A percentile compares a stretch with the other conserved stretches of the same genome.
Conservation (phyloP, 2,888 invertebrate species). For the Matsumyia berberina region DNA sequence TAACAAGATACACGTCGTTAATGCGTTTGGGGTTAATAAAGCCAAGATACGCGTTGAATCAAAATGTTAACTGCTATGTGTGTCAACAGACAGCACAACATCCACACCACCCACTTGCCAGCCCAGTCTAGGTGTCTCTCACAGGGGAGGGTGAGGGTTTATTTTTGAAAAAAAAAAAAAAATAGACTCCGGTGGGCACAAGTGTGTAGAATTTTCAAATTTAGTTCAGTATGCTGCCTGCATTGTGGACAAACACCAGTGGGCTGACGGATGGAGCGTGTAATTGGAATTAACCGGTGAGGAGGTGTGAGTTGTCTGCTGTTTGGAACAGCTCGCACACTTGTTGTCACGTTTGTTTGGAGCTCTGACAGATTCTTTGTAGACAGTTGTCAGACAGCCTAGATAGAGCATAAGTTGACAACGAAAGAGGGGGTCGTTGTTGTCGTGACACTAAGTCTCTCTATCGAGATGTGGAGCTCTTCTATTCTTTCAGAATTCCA, state of each 20-base stretch:
- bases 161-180: conserved; percentile 23
- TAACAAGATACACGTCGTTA: background rate
- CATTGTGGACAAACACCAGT: conserved; percentile 12
- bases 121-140: background rate
- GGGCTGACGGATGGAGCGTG: conserved; percentile 44
- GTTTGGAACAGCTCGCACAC: no score
- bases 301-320: conserved; percentile 9
- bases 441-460: no score
- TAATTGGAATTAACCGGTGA: conserved; percentile 32
- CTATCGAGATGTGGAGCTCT: no score
- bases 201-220: conserved; percentile 36
- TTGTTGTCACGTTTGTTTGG: background rate
- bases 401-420: no score
- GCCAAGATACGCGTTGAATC: conserved; percentile 4
- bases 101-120: conserved; percentile 26
- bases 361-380: background rate
- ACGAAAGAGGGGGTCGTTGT: no score
- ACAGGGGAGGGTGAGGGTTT: conserved; percentile 3
- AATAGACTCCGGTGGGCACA: conserved; percentile 30
- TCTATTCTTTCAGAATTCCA: no score
- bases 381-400: no score
- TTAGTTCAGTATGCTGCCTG: conserved; percentile 16
- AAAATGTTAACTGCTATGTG: conserved; percentile 21
- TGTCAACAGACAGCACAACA: conserved; percentile 29
- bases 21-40: conserved; percentile 15